Percentiles rank a stretch among this genome's conserved stretches.
These are phyloP conservation scores for Eulemur albifrons DNA, from an alignment of 2,797 vertebrate species.

Conservation along the genomic window DNA sequence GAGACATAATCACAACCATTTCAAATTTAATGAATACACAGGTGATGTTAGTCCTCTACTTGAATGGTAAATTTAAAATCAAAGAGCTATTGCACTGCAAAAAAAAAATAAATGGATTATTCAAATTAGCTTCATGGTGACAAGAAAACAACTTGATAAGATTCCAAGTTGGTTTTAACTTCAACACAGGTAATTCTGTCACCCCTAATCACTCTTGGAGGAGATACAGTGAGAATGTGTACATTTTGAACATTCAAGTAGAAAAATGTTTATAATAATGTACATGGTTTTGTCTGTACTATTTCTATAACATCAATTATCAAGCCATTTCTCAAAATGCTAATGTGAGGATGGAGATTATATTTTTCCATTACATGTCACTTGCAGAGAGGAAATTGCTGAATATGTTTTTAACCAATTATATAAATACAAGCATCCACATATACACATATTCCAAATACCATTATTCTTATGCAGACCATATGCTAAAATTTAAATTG, in stretches of 20 bases:
- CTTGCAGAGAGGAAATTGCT: not conserved
- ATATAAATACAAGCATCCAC: not conserved
- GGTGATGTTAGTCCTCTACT: not conserved
- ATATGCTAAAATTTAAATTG: conserved; percentile 22
- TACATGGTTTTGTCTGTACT: not conserved
- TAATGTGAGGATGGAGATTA: not conserved
- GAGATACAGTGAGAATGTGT: conserved; percentile 49
- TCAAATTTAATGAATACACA: not conserved
- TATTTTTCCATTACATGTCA: not conserved
- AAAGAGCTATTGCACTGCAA: not conserved
- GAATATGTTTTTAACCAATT: not conserved
- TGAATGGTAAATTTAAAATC: conserved; percentile 45
- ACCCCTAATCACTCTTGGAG: conserved; percentile 58
- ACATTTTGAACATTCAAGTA: conserved; percentile 64
- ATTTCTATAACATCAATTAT: conserved; percentile 4
- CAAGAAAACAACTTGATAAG: conserved; percentile 47
- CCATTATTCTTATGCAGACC: no score
- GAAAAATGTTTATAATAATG: conserved; percentile 33
- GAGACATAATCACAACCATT: not conserved
- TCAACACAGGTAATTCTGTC: conserved; percentile 39
- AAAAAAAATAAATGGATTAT: conserved; percentile 2
- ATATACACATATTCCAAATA: not conserved
- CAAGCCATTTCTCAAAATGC: conserved; percentile 11
- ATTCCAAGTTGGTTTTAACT: conserved; percentile 53
- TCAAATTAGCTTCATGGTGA: conserved; percentile 21